phyloP scores from a whole-genome alignment of 1,140 invertebrate genomes.

The Sinonovacula constricta region DNA sequence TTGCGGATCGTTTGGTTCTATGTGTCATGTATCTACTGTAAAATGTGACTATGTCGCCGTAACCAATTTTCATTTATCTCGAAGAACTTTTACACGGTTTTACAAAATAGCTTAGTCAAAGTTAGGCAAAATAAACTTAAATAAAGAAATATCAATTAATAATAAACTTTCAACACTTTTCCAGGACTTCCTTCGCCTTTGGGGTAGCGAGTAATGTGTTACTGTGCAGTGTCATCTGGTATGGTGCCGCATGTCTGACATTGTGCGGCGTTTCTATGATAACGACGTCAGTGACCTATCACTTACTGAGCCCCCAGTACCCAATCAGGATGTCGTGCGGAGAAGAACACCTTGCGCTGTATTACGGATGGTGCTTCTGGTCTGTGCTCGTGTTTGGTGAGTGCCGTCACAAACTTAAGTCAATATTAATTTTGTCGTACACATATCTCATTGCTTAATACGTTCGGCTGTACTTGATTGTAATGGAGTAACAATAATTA shows the following conservation, averaged over 20 bases:
- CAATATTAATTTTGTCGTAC: neutral
- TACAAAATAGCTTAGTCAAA: no score
- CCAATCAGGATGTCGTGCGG: constrained; percentile 47
- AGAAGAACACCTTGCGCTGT: constrained; percentile 39
- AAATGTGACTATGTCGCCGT: no score
- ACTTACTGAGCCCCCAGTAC: constrained; percentile 35
- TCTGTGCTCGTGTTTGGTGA: constrained; percentile 50
- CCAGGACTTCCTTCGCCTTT: constrained; percentile 56
- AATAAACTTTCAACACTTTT: neutral
- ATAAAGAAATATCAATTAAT: no score
- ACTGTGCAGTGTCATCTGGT: constrained; percentile 52
- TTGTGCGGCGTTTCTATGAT: constrained; percentile 53
- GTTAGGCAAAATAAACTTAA: no score
- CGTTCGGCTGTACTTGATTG: neutral
- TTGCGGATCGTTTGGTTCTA: no score
- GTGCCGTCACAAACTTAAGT: neutral
- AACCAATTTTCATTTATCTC: no score
- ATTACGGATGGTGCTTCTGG: constrained; percentile 64
- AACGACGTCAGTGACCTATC: constrained; percentile 40
- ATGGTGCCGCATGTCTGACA: constrained; percentile 43
- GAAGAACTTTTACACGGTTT: no score
- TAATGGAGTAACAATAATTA: no score
- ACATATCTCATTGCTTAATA: neutral
- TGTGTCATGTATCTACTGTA: no score
- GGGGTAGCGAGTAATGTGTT: constrained; percentile 52